Conservation (phyloP, 2,797 vertebrate genomes). For the Micromesistius poutassou region DNA sequence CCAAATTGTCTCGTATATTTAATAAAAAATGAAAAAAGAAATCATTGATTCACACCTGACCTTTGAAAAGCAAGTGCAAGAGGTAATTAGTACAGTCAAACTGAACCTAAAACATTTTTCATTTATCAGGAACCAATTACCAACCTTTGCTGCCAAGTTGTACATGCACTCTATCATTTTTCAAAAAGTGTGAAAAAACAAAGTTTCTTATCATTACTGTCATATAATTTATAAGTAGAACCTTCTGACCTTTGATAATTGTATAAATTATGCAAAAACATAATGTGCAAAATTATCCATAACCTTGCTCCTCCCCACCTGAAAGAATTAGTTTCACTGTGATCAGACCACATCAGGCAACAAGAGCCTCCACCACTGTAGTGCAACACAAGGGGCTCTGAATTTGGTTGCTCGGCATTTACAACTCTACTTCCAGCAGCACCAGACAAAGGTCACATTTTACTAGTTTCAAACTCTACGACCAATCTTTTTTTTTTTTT, state of each 20-base stretch:
- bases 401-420: neutral
- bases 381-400: neutral
- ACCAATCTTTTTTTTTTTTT: too few species aligned
- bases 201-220: neutral
- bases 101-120: neutral
- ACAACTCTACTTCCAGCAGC: neutral
- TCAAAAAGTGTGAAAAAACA: too few species aligned
- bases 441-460: neutral
- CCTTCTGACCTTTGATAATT: neutral
- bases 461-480: neutral
- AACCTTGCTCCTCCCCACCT: neutral
- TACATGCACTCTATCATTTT: too few species aligned
- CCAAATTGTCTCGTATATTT: neutral
- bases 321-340: neutral
- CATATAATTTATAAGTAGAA: neutral
- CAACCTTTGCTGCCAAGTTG: conserved; percentile 5
- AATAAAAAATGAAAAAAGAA: too few species aligned
- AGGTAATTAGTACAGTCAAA: neutral
- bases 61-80: neutral
- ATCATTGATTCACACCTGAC: conserved; percentile 7
- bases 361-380: neutral
- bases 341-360: conserved; percentile 6
- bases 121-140: conserved; percentile 1
- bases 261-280: neutral
- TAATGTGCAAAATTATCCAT: neutral